Evolutionary conservation across 2,113 vertebrate genomes (phyloP), one percentile per base, ranked within the genome.

Genomic region (Myiagra hebetior): DNA sequence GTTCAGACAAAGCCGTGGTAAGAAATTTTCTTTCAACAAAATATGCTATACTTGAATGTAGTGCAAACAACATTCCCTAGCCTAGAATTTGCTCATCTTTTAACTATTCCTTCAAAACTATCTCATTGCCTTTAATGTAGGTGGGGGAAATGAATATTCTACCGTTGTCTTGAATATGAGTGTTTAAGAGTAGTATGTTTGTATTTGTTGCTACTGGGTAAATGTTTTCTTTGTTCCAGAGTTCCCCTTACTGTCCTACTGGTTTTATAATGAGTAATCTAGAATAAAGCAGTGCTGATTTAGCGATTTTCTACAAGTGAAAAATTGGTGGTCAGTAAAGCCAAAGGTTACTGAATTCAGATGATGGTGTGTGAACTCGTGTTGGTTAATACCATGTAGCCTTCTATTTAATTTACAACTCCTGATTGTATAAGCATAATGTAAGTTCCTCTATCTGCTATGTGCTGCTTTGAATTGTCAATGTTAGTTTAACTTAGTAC

Each of bases 1-100:
- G 99, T 98, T 99, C 99, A 87, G 97, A 97, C 94, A 98, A 98
- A 96, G 99, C 99, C 74, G 97, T 95, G 98, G 99, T 99, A 97
- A 99, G 98, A 93, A n/a, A 8, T 64, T 56, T 72, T 56, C 17
- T 62, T 91, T 47, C 41, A 55, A 62, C 6, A 46, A 59, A 79
- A 47, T 8, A 13, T 23, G 0, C 19, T 74, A 7, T 65, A n/a
- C 9, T 86, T 83, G 4, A 67, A 39, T 28, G 10, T 64, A 59
- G 5, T 44, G 47, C 16, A 63, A 53, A 49, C 6, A 57, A 14
- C 12, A 39, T 64, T 73, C 11, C 3, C 10, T 65, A 50, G 18
- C 42, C 18, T 69, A 27, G 37, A 76, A 77, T 84, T 88, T 57
- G 21, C 16, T 80, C 30, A 16, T 69, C 47, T 70, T 77, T 69